Conservation (phyloP, 2,797 vertebrate genomes). For the Myotis vivesi region DNA sequence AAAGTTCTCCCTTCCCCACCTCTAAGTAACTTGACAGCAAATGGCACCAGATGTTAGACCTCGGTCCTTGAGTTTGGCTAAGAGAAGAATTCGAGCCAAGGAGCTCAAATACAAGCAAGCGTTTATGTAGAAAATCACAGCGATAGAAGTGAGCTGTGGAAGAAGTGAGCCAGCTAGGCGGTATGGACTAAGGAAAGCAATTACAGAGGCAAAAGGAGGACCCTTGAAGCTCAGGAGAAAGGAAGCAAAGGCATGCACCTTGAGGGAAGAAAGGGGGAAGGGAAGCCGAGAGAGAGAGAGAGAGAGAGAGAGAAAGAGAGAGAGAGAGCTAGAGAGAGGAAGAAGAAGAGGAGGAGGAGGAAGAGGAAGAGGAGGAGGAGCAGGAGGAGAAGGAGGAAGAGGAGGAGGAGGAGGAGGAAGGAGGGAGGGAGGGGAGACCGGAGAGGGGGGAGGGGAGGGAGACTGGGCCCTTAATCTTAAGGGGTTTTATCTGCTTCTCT, state of each 20-base stretch:
- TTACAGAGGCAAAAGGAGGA: background rate
- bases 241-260: background rate
- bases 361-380: rapidly evolving
- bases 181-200: background rate
- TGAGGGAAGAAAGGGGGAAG: background rate
- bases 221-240: background rate
- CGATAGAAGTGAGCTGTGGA: background rate
- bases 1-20: background rate
- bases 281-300: background rate
- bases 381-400: no score
- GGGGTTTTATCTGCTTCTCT: background rate
- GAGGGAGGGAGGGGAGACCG: rapidly evolving
- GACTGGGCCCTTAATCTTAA: background rate
- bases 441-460: background rate
- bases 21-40: background rate
- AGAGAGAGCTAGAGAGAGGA: no score
- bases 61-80: background rate
- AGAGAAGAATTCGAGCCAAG: background rate
- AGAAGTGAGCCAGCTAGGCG: background rate
- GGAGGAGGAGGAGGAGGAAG: background rate
- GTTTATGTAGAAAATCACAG: background rate
- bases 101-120: background rate
- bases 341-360: rapidly evolving
- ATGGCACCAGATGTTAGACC: background rate
- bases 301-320: background rate